phyloP scores from a whole-genome alignment of 2,797 vertebrate species.

The Ammospiza maritima region DNA sequence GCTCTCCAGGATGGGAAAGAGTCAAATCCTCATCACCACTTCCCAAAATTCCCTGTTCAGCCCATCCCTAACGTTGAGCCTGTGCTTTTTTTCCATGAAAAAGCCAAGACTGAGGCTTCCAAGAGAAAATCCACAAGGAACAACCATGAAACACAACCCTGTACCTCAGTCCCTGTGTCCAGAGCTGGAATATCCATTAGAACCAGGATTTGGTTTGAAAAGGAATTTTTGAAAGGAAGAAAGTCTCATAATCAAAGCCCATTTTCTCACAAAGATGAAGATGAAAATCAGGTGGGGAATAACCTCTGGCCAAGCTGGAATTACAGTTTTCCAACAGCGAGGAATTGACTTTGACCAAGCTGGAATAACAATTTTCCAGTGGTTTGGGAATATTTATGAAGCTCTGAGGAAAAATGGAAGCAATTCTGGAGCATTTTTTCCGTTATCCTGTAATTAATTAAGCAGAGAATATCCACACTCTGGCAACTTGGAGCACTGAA shows the following conservation, averaged over 20 bases:
- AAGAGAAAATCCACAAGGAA: neutral
- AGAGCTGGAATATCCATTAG: neutral
- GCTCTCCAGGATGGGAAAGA: neutral
- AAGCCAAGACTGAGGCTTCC: neutral
- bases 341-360: neutral
- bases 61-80: fast-evolving
- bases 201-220: neutral
- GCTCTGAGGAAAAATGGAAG: neutral
- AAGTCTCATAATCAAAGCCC: neutral
- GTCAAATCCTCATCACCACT: neutral
- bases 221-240: neutral
- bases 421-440: neutral
- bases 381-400: neutral
- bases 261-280: neutral
- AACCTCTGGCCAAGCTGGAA: neutral
- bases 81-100: neutral
- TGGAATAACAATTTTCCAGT: neutral
- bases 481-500: neutral
- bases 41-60: neutral
- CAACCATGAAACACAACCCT: neutral
- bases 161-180: fast-evolving
- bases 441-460: neutral
- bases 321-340: neutral
- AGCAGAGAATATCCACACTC: neutral
- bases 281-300: neutral